Conservation (phyloP, 2,888 invertebrate genomes). For the Carcina quercana region DNA sequence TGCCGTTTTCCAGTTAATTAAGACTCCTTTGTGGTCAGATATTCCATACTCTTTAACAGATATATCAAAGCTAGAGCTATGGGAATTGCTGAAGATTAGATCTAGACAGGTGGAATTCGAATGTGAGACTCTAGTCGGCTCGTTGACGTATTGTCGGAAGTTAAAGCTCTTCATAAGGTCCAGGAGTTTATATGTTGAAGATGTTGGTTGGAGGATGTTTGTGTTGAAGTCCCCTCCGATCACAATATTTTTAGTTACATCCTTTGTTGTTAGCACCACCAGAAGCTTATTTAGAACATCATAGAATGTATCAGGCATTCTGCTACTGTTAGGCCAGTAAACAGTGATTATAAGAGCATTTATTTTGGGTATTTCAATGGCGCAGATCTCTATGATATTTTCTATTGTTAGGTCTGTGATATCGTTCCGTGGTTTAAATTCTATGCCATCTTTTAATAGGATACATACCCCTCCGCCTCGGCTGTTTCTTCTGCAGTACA, state of each 20-base stretch:
- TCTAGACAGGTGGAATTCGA: slow-evolving; percentile 11
- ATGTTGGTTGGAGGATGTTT: slow-evolving; percentile 1
- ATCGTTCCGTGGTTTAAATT: slow-evolving; percentile 10
- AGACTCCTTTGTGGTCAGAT: slow-evolving; percentile 12
- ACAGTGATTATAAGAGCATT: slow-evolving; percentile 13
- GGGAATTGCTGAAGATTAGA: slow-evolving; percentile 16
- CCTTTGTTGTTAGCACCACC: slow-evolving; percentile 7
- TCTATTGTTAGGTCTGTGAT: slow-evolving; percentile 13
- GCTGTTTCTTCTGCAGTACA: slow-evolving; percentile 7
- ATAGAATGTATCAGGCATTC: slow-evolving; percentile 12
- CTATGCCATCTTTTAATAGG: slow-evolving; percentile 7
- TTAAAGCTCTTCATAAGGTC: slow-evolving; percentile 11
- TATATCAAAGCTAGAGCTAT: neutral
- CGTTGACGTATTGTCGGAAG: slow-evolving; percentile 10
- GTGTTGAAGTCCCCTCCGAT: slow-evolving; percentile 14
- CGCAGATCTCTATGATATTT: slow-evolving; percentile 15
- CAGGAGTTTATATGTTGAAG: neutral
- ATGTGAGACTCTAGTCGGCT: slow-evolving; percentile 12
- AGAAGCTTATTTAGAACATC: slow-evolving; percentile 7
- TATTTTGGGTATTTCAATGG: slow-evolving; percentile 8
- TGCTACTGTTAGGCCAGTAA: slow-evolving; percentile 15
- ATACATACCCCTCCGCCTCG: slow-evolving; percentile 16
- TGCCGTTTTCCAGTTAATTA: neutral
- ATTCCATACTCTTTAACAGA: slow-evolving; percentile 10
- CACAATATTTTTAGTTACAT: slow-evolving; percentile 12